Percentiles rank a stretch among this genome's conserved stretches.
These are phyloP conservation scores for Heliopora coerulea DNA, from an alignment of 92 coral and sea anemone genomes.

Conservation along the genomic window DNA sequence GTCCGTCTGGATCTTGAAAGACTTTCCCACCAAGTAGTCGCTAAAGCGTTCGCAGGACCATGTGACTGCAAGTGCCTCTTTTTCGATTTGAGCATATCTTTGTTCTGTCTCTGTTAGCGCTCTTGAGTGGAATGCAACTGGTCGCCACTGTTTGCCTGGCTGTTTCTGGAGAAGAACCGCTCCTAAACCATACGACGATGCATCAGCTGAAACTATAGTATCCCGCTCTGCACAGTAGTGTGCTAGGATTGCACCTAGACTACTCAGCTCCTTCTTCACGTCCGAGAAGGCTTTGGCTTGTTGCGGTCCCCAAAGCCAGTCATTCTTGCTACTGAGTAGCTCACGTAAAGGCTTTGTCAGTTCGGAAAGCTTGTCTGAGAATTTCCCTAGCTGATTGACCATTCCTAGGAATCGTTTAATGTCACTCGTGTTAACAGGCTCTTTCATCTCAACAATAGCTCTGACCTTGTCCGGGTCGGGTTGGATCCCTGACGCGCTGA, in stretches of 20 bases:
- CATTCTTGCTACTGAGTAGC: conserved; percentile 23
- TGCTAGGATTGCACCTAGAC: conserved; percentile 38
- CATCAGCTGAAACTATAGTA: conserved; percentile 61
- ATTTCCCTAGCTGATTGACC: conserved; percentile 69
- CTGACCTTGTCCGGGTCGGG: too few relatives aligned
- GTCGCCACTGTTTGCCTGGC: conserved; percentile 51
- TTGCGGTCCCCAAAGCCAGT: conserved; percentile 40
- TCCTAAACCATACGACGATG: conserved; percentile 54
- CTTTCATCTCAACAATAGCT: conserved; percentile 53
- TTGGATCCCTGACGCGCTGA: too few relatives aligned
- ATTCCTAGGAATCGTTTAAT: conserved; percentile 61
- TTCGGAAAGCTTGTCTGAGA: conserved; percentile 38
- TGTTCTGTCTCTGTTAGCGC: conserved; percentile 59
- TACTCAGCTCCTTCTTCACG: conserved; percentile 26
- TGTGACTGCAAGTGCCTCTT: too few relatives aligned
- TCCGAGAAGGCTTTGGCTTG: conserved; percentile 43
- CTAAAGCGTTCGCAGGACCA: conserved; percentile 58
- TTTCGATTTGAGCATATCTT: too few relatives aligned
- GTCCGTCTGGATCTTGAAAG: not conserved
- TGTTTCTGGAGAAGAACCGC: conserved; percentile 59
- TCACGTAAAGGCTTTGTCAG: conserved; percentile 48
- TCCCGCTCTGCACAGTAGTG: conserved; percentile 40
- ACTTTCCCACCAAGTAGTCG: not conserved
- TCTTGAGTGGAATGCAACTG: conserved; percentile 54
- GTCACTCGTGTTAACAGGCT: conserved; percentile 38